A percentile compares a stretch with the other conserved stretches of the same genome.
These are phyloP conservation scores for Eupeodes luniger DNA, from an alignment of 2,888 invertebrate genomes.

Conservation along the genomic window DNA sequence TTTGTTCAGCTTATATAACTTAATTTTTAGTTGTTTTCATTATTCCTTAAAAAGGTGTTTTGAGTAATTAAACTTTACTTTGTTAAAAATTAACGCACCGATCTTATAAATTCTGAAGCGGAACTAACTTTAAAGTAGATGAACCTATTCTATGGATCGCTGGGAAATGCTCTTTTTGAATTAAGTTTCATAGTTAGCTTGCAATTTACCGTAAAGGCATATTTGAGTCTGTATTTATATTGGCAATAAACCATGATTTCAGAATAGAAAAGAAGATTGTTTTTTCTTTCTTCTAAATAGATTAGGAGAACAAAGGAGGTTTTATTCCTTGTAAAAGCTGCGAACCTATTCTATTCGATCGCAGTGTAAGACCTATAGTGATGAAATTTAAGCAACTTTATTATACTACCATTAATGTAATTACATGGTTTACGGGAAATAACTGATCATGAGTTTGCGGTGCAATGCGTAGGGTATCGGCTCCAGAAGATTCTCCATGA, in stretches of 20 bases:
- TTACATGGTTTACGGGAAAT: too few relatives aligned
- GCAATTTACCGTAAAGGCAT: conserved; percentile 1
- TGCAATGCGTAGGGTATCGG: too few relatives aligned
- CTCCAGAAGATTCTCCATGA: too few relatives aligned
- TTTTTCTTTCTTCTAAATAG: background rate
- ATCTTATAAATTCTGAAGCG: conserved; percentile 1
- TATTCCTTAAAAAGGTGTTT: background rate
- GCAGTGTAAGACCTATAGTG: background rate
- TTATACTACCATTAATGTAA: too few relatives aligned
- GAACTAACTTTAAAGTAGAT: conserved; percentile 6
- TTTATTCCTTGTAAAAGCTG: conserved; percentile 1
- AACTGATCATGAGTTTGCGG: too few relatives aligned
- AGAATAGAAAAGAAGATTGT: background rate
- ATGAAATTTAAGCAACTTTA: too few relatives aligned
- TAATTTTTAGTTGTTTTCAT: background rate
- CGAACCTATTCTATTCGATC: conserved; percentile 14
- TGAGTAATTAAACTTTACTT: background rate
- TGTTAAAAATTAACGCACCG: background rate
- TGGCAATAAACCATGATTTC: background rate
- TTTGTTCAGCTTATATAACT: background rate
- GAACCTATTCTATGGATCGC: conserved; percentile 1
- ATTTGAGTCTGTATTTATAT: background rate
- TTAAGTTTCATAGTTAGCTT: conserved; percentile 1
- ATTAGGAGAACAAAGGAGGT: background rate
- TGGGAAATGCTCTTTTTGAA: background rate